These are phyloP conservation scores for Drosophila melanosoma DNA, from an alignment of 2,888 invertebrate genomes.

Conservation along the genomic window DNA sequence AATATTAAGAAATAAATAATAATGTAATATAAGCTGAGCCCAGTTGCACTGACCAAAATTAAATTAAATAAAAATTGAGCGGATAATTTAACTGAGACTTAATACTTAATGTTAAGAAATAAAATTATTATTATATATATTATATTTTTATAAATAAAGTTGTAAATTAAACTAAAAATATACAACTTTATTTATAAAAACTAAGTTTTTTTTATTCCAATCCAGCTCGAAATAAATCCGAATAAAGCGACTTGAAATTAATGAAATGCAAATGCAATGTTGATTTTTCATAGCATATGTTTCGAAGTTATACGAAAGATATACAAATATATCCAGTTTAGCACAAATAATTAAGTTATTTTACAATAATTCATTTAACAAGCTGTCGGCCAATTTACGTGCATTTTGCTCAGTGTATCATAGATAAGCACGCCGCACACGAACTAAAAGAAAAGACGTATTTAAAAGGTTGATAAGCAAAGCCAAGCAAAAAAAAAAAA, in stretches of 20 bases:
- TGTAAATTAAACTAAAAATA: no score
- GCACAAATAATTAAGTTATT: not conserved
- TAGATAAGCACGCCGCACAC: conserved; percentile 60
- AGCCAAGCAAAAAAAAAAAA: conserved; percentile 39
- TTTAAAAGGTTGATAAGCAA: conserved; percentile 71
- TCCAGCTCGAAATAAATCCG: fast-evolving
- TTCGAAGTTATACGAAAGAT: no score
- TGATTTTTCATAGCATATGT: not conserved
- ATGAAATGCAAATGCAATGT: not conserved
- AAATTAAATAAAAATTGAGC: not conserved
- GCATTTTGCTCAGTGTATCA: conserved; percentile 45
- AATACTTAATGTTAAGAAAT: not conserved
- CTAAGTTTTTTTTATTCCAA: not conserved
- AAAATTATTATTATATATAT: no score
- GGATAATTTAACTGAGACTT: not conserved
- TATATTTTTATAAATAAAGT: no score
- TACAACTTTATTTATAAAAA: not conserved
- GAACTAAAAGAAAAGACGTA: conserved; percentile 75
- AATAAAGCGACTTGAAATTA: not conserved
- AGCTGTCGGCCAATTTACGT: not conserved
- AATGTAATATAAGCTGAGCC: not conserved
- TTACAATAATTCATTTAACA: not conserved
- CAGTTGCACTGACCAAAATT: not conserved
- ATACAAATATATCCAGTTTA: not conserved
- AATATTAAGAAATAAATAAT: no score